Evolutionary conservation across 2,888 invertebrate genomes (phyloP).

Genomic region (Alcis repandata): DNA sequence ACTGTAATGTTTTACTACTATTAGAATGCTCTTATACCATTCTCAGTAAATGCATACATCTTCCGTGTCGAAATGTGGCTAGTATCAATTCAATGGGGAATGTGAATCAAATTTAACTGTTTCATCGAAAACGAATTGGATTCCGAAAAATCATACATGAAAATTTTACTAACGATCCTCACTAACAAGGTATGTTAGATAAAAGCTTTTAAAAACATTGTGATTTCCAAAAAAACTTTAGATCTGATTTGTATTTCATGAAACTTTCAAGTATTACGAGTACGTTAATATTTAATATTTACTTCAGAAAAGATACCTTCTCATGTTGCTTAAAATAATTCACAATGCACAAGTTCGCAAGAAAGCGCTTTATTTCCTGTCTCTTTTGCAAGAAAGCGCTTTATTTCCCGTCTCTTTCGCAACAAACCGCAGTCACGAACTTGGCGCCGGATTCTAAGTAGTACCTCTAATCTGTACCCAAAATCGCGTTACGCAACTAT

Average conservation of each 20-base stretch:
- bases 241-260: not conserved
- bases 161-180: no score
- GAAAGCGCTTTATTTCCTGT: conserved; percentile 41
- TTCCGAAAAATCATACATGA: no score
- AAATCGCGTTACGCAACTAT: conserved; percentile 40
- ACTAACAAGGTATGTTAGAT: no score
- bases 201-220: not conserved
- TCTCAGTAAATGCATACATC: no score
- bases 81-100: no score
- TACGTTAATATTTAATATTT: conserved; percentile 10
- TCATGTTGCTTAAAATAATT: conserved; percentile 1
- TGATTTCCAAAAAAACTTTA: not conserved
- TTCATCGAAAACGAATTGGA: no score
- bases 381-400: conserved; percentile 37
- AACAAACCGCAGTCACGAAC: conserved; percentile 34
- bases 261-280: not conserved
- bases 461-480: conserved; percentile 10
- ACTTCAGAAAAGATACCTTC: conserved; percentile 29
- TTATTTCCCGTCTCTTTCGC: conserved; percentile 38
- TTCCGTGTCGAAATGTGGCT: no score
- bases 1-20: no score
- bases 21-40: no score
- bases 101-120: no score
- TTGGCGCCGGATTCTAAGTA: conserved; percentile 24
- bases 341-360: conserved; percentile 33